Evolutionary conservation across 1,140 invertebrate species (phyloP).

Genomic region (Oncopodura yosiiana): DNA sequence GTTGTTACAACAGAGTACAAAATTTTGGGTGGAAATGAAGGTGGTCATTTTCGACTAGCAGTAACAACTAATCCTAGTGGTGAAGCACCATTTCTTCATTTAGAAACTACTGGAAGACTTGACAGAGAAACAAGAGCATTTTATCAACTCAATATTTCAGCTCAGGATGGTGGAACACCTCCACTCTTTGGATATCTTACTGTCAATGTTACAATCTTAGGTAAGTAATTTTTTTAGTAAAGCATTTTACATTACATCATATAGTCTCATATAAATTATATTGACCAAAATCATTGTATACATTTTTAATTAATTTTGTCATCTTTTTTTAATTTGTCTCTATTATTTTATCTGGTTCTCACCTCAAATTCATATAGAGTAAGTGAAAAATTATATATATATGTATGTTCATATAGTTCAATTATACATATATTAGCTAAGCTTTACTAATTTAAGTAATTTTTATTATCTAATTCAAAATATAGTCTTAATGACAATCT

Average conservation of each 20-base stretch:
- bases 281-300: conserved; percentile 18
- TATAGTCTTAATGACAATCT: conserved; percentile 15
- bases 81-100: conserved; percentile 75
- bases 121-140: conserved; percentile 74
- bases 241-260: no score
- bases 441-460: no score
- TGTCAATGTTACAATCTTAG: conserved; percentile 82
- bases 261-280: no score
- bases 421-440: no score
- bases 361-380: no score
- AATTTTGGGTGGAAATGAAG: conserved; percentile 76
- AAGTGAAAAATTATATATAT: no score
- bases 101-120: conserved; percentile 78
- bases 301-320: neutral
- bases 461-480: no score
- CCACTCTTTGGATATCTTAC: conserved; percentile 69
- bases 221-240: no score
- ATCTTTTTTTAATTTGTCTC: no score
- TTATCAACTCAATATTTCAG: conserved; percentile 81
- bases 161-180: conserved; percentile 70
- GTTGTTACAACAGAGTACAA: conserved; percentile 75
- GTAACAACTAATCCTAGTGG: conserved; percentile 78
- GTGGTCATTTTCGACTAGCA: conserved; percentile 73
- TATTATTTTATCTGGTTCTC: neutral
- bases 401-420: no score